Evolutionary conservation across 2,888 invertebrate genomes (phyloP), one percentile per base, ranked within the genome.

Genomic region (Ceratothoa steindachneri): DNA sequence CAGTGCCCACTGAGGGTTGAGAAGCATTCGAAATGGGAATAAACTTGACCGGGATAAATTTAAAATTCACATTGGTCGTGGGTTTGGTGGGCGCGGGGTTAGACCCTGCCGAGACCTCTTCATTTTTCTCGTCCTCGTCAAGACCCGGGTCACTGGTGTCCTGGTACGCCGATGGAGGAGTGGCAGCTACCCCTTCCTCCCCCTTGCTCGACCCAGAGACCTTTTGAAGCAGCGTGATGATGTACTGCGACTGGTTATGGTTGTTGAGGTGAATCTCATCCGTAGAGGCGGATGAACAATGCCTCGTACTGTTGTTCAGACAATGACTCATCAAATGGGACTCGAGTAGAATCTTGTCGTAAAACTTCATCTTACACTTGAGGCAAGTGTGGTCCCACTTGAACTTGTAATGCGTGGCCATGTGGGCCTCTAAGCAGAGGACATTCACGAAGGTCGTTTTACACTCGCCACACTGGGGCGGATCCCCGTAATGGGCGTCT

Each of bases 401-500:
- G 12, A 73, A 66, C 55, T 72, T 69, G 55, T 60, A 51, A 64
- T 79, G 79, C 3, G 74, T 79, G 64, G 75, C 75, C 79, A 79
- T 79, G 76, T 79, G 79, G 22, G 79, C 79, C 65, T 79, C 79
- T 24, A 79, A 67, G 31, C 79, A 79, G 12, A 79, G 73, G 9
- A 75, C 79, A 68, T 79, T 79, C 2, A 76, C 76, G 51, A 79
- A 79, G 12, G 75, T 76, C 0, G 79, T 75, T 24, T 79, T 75
- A 53, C 79, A 79, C 2, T 70, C 41, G 2, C 51, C 41, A 51
- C 79, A 79, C 67, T 75, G 67, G 9, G 75, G 74, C 1, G 73
- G 73, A 27, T 69, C 71, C 3, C 79, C 79, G 27, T 74, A 74
- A 15, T 76, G 30, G n/a, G 29, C 51, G 67, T 76, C 76, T 27